A percentile compares a stretch with the other conserved stretches of the same genome.
Conservation (phyloP, 2,113 vertebrate species). For the Pleuronectes platessa region DNA sequence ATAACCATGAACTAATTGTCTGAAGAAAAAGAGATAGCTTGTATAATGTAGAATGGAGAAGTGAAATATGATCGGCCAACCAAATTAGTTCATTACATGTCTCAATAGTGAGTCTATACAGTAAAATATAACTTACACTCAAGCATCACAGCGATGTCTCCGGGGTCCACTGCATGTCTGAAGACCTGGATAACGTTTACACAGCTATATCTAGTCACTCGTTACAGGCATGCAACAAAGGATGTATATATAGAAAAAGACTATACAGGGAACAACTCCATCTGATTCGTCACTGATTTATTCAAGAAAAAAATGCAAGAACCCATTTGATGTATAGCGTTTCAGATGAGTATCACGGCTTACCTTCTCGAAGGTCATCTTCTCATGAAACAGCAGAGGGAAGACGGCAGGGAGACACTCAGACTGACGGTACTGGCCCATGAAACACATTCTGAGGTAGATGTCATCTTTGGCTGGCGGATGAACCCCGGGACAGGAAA, state of each 20-base stretch:
- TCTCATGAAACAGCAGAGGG: constrained; percentile 81
- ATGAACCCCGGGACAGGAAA: constrained; percentile 83
- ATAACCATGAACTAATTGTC: too few relatives aligned
- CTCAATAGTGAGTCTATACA: not conserved
- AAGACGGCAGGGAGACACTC: constrained; percentile 79
- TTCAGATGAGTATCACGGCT: too few relatives aligned
- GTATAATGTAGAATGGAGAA: too few relatives aligned
- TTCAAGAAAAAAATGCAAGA: not conserved
- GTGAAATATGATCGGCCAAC: too few relatives aligned
- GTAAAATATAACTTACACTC: constrained; percentile 76
- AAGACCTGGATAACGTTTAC: constrained; percentile 75
- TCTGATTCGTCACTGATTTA: too few relatives aligned
- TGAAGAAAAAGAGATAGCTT: too few relatives aligned
- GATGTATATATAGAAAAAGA: too few relatives aligned
- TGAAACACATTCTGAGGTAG: constrained; percentile 81
- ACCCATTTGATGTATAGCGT: too few relatives aligned
- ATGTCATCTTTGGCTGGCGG: constrained; percentile 81
- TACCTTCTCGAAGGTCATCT: constrained; percentile 86
- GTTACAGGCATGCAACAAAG: not conserved
- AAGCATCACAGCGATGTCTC: constrained; percentile 82
- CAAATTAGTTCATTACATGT: not conserved
- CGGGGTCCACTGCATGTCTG: constrained; percentile 80
- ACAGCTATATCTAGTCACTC: not conserved
- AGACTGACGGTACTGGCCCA: constrained; percentile 80
- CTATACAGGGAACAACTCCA: too few relatives aligned